Evolutionary conservation across 1,140 invertebrate genomes (phyloP), one percentile per base, ranked within the genome.

Genomic region (Anastrepha ludens): DNA sequence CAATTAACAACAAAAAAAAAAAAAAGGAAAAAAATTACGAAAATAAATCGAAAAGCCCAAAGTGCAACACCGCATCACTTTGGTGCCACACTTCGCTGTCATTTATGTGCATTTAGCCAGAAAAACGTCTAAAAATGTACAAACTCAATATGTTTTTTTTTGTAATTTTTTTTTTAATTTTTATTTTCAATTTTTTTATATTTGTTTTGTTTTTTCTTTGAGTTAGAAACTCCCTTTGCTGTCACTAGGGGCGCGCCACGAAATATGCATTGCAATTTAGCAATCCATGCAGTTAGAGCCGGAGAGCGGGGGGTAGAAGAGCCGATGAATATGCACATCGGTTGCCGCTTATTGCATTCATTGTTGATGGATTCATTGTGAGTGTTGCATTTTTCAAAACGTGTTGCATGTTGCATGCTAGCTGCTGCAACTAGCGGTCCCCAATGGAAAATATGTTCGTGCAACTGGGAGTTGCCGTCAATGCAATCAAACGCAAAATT

Each of bases 361-460:
- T 81, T 81, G 74, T 81, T 81, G 74, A 81, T 81, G 74, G 74
- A 81, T 81, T 81, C 74, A 81, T 81, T 81, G 74, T 55, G 74
- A 50, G 47, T 55, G 17, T 81, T 55, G 74, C 74, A 81, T 74
- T 74, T 74, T 74, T 74, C 70, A 74, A 74, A 74, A 44, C 70
- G 7, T 55, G 47, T 81, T 81, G 74, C 50, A 81, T 74, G 47
- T 81, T 81, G 74, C 11, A 44, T 50, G 65, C 39, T 41, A 64
- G 11, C 29, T 29, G 29, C 29, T 29, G 0, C 60, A 62, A 62
- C 13, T 17, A 62, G 41, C 4, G 15, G 41, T 74, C n/a, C 50
- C 74, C 74, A 81, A 29, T 81, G 74, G 15, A 20, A 20, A 39
- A 29, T 50, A n/a, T 20, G 41, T 50, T 3, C n/a, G 4, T 41